A percentile compares a stretch with the other conserved stretches of the same genome.
Conservation (phyloP, 35 echinoderm and acorn worm species). For the Diadema setosum region DNA sequence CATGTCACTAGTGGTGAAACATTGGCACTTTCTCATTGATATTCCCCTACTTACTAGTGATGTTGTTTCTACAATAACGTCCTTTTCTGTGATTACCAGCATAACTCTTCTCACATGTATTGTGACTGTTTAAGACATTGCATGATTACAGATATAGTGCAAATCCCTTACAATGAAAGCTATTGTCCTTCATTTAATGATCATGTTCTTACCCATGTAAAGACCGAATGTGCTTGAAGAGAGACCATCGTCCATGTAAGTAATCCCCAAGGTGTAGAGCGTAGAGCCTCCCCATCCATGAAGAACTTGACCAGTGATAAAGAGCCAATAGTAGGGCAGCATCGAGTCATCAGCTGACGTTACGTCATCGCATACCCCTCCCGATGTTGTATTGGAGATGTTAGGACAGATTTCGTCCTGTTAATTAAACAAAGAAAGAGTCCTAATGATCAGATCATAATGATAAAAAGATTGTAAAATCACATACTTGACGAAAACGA, state of each 20-base stretch:
- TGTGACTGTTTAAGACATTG: too few species aligned
- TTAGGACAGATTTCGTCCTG: neutral
- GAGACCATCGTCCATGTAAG: conserved; percentile 72
- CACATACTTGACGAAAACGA: too few species aligned
- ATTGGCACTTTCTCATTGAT: too few species aligned
- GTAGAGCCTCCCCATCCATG: conserved; percentile 77
- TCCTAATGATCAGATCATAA: too few species aligned
- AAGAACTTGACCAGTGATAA: conserved; percentile 66
- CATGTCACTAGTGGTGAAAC: too few species aligned
- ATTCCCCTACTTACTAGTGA: too few species aligned
- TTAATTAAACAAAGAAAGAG: neutral
- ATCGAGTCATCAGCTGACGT: neutral
- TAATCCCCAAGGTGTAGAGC: conserved; percentile 57
- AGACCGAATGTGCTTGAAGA: neutral
- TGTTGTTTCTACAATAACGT: too few species aligned
- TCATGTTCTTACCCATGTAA: conserved; percentile 12
- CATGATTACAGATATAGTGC: too few species aligned
- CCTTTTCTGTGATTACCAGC: too few species aligned
- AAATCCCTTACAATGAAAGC: too few species aligned
- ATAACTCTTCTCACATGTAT: too few species aligned
- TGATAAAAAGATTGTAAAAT: neutral
- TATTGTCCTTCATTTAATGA: too few species aligned
- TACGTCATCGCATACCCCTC: neutral
- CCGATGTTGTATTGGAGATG: neutral
- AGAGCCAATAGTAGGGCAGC: conserved; percentile 45